Conservation (phyloP, 2,797 vertebrate genomes). For the Heteromormyrus szaboi region DNA sequence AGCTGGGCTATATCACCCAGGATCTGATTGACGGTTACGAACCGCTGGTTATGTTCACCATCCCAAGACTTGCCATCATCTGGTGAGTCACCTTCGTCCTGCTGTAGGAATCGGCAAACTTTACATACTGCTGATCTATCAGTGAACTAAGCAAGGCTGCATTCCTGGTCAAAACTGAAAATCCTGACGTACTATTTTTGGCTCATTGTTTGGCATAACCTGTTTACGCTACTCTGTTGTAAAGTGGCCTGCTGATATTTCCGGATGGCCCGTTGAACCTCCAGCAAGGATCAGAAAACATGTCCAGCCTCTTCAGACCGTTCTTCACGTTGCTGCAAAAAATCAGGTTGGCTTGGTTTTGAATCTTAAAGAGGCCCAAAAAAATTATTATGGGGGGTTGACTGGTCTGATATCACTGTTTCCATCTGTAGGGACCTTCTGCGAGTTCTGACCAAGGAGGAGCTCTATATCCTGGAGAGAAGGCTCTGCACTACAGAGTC, state of each 20-base stretch:
- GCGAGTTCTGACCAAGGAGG: constrained; percentile 46
- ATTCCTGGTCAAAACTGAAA: not conserved
- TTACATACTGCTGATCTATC: not conserved
- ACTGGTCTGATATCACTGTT: not conserved
- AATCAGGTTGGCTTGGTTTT: constrained; percentile 46
- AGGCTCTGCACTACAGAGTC: constrained; percentile 47
- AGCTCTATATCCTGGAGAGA: constrained; percentile 54
- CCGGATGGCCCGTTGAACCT: constrained; percentile 60
- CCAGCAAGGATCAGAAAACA: constrained; percentile 49
- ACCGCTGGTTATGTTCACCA: constrained; percentile 63
- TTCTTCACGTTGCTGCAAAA: constrained; percentile 57
- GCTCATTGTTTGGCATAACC: not conserved
- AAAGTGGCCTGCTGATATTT: constrained; percentile 61
- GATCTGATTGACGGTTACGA: constrained; percentile 65
- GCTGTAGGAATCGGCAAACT: not conserved
- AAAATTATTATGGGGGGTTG: not conserved
- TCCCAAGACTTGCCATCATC: constrained; percentile 62
- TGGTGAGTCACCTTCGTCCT: constrained; percentile 42
- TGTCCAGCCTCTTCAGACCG: constrained; percentile 59
- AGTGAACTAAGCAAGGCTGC: not conserved
- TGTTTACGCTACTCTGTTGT: not conserved
- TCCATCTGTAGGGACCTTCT: constrained; percentile 49
- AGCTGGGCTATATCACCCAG: constrained; percentile 56
- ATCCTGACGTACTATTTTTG: not conserved
- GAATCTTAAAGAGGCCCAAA: not conserved